phyloP scores from a whole-genome alignment of 2,888 invertebrate genomes.

The Caenorhabditis angaria region DNA sequence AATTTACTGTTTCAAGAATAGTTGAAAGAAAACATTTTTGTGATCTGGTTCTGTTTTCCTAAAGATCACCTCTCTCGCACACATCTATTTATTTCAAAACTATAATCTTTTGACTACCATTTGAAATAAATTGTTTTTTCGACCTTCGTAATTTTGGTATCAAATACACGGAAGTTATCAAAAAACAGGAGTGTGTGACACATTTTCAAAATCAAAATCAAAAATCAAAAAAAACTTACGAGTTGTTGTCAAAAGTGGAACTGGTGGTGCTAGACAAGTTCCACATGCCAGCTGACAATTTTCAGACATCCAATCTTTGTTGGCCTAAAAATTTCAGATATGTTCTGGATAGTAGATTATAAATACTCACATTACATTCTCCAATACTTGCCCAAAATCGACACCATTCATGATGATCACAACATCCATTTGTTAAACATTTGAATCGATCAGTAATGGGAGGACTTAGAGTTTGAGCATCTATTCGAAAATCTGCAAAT shows the following conservation, averaged over 20 bases:
- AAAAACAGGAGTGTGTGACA: slow-evolving; percentile 7
- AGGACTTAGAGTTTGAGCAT: slow-evolving; percentile 52
- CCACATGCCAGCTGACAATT: slow-evolving; percentile 67
- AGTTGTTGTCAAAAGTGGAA: slow-evolving; percentile 38
- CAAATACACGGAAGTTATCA: background rate
- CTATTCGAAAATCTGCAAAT: background rate
- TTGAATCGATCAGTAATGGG: slow-evolving; percentile 64
- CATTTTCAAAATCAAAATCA: background rate
- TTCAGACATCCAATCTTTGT: slow-evolving; percentile 65
- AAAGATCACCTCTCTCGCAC: too few relatives aligned
- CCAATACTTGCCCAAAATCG: slow-evolving; percentile 63
- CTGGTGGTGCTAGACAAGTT: slow-evolving; percentile 54
- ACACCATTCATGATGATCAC: slow-evolving; percentile 69
- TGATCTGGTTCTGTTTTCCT: too few relatives aligned
- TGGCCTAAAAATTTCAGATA: slow-evolving; percentile 42
- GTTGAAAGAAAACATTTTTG: too few relatives aligned
- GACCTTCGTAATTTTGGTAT: background rate
- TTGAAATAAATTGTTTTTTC: background rate
- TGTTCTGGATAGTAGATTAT: background rate
- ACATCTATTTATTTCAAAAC: too few relatives aligned
- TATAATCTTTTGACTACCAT: too few relatives aligned
- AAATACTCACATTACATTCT: slow-evolving; percentile 54
- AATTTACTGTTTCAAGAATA: too few relatives aligned
- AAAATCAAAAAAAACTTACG: slow-evolving; percentile 14
- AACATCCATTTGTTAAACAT: slow-evolving; percentile 65